Conservation (phyloP, 2,113 vertebrate genomes). For the Isurus oxyrinchus region DNA sequence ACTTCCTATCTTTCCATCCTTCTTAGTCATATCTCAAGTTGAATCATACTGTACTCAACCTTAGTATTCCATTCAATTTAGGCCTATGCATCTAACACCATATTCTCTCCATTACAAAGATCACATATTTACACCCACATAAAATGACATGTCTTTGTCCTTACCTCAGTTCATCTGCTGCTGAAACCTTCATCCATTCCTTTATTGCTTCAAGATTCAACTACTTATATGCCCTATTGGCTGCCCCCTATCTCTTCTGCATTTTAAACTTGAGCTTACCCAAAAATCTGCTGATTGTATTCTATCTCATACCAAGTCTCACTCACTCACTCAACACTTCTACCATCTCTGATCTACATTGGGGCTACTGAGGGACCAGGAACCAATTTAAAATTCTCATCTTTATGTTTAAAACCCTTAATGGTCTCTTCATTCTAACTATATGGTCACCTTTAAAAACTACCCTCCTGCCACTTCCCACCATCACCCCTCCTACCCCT, state of each 20-base stretch:
- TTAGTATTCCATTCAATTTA: background rate
- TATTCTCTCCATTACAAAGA: background rate
- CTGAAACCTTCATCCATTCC: background rate
- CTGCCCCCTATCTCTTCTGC: background rate
- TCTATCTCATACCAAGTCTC: background rate
- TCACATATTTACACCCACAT: background rate
- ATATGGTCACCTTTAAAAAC: background rate
- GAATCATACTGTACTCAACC: background rate
- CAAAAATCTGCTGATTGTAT: background rate
- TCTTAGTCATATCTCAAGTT: background rate
- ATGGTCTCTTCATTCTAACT: background rate
- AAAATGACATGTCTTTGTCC: background rate
- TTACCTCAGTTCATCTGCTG: background rate
- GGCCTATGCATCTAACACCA: background rate
- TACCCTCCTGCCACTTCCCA: too few relatives aligned
- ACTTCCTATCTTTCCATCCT: background rate
- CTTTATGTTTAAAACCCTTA: background rate
- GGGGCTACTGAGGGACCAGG: too few relatives aligned
- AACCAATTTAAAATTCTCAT: background rate
- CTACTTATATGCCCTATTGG: background rate
- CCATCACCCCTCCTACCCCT: too few relatives aligned
- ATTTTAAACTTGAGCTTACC: background rate
- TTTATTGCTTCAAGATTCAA: too few relatives aligned
- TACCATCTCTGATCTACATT: background rate
- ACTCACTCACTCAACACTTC: background rate